These are phyloP conservation scores for Alethe castanea DNA, from an alignment of 2,113 vertebrate species.

Conservation along the genomic window DNA sequence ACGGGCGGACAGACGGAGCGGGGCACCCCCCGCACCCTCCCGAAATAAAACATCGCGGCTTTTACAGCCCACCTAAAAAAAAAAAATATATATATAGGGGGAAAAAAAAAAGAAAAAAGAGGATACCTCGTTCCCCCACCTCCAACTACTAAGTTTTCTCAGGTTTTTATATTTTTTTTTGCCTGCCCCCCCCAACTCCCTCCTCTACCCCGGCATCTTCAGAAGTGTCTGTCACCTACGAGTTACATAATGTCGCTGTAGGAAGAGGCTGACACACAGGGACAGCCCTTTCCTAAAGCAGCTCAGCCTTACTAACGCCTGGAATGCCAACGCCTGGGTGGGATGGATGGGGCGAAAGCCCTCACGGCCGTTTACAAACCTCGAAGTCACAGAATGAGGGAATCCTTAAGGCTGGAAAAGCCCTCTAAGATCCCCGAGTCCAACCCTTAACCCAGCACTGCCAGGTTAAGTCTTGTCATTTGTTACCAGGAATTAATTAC, in stretches of 20 bases:
- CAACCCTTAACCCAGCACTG: background rate
- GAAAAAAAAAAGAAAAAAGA: background rate
- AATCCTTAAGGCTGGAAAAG: background rate
- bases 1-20: background rate
- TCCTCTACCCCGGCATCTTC: background rate
- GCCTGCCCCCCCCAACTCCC: background rate
- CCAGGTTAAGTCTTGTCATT: background rate
- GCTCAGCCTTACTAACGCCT: background rate
- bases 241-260: constrained; percentile 16
- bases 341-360: background rate
- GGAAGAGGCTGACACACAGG: constrained; percentile 19
- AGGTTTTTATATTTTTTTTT: background rate
- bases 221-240: constrained; percentile 13
- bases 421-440: background rate
- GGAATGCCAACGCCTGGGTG: background rate
- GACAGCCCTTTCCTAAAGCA: constrained; percentile 7
- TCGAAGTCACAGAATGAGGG: background rate
- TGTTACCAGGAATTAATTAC: background rate
- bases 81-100: background rate
- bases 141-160: background rate
- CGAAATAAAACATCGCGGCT: background rate
- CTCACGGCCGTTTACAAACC: background rate
- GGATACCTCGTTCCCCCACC: background rate
- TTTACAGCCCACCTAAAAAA: background rate
- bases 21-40: background rate